A percentile compares a stretch with the other conserved stretches of the same genome.
Conservation (phyloP, 1,140 invertebrate genomes). For the Ostrea edulis region DNA sequence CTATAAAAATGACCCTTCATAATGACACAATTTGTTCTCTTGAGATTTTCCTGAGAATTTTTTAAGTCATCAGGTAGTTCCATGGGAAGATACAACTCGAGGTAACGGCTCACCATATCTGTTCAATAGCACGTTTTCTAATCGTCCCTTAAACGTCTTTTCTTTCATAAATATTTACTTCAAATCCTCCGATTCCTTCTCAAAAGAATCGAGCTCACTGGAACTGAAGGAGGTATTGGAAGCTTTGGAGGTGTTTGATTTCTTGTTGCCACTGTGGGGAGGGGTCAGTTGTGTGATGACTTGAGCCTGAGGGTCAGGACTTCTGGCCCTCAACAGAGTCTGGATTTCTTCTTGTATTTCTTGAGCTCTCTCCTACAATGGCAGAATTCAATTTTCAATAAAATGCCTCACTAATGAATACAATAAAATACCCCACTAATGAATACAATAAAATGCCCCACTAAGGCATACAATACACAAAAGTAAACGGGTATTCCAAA, state of each 20-base stretch:
- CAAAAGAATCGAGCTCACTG: constrained; percentile 37
- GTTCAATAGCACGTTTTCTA: neutral
- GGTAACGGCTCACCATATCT: neutral
- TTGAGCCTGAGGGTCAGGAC: constrained; percentile 64
- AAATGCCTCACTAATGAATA: too few relatives aligned
- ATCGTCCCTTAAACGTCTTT: neutral
- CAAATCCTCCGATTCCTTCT: constrained; percentile 1
- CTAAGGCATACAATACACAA: too few relatives aligned
- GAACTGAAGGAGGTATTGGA: constrained; percentile 27
- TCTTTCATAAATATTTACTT: neutral
- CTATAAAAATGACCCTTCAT: neutral
- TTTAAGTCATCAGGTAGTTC: neutral
- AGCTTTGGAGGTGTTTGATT: neutral
- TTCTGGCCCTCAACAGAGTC: constrained; percentile 52
- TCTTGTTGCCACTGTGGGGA: constrained; percentile 65
- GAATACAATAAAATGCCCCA: too few relatives aligned
- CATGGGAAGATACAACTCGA: neutral
- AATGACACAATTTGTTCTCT: neutral
- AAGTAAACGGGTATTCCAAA: too few relatives aligned
- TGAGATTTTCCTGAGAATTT: neutral
- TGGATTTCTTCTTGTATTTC: constrained; percentile 55
- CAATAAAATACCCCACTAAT: too few relatives aligned
- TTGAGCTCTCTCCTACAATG: constrained; percentile 65
- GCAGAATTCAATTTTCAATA: neutral
- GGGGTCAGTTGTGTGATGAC: constrained; percentile 65